A percentile compares a stretch with the other conserved stretches of the same genome.
These are phyloP conservation scores for Sylvilagus bachmani DNA, from an alignment of 2,113 vertebrate species.

Conservation along the genomic window DNA sequence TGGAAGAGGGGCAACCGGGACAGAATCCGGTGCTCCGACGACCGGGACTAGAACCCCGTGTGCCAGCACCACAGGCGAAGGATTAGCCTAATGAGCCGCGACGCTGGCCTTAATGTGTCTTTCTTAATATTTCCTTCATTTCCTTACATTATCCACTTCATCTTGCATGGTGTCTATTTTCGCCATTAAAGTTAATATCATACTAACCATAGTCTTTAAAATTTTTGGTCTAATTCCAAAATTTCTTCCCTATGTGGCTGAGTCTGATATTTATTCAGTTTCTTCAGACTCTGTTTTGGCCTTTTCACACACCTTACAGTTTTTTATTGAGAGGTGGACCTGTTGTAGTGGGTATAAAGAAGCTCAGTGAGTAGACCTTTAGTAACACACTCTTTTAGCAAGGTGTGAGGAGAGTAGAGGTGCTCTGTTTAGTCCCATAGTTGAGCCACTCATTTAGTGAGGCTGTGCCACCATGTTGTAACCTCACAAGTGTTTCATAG, in stretches of 20 bases:
- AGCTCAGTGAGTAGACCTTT: neutral
- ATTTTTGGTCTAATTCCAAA: neutral
- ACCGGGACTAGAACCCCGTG: too few species aligned
- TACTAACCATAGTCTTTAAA: neutral
- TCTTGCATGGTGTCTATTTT: neutral
- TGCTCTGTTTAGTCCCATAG: neutral
- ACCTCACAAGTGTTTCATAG: neutral
- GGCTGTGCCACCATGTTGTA: neutral
- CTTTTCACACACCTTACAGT: neutral
- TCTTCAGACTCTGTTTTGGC: neutral
- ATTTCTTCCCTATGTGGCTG: neutral
- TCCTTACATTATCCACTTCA: neutral
- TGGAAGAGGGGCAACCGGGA: too few species aligned
- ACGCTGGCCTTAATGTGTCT: too few species aligned
- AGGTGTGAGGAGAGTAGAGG: neutral
- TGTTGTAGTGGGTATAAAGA: neutral
- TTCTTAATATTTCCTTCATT: neutral
- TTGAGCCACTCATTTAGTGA: neutral
- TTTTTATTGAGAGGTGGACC: neutral
- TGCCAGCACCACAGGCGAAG: too few species aligned
- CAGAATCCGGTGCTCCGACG: too few species aligned
- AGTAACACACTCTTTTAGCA: neutral
- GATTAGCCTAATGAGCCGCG: too few species aligned
- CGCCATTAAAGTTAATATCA: neutral
- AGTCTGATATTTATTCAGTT: neutral